phyloP scores from a whole-genome alignment of 2,888 invertebrate genomes.

The Rotaria socialis region DNA sequence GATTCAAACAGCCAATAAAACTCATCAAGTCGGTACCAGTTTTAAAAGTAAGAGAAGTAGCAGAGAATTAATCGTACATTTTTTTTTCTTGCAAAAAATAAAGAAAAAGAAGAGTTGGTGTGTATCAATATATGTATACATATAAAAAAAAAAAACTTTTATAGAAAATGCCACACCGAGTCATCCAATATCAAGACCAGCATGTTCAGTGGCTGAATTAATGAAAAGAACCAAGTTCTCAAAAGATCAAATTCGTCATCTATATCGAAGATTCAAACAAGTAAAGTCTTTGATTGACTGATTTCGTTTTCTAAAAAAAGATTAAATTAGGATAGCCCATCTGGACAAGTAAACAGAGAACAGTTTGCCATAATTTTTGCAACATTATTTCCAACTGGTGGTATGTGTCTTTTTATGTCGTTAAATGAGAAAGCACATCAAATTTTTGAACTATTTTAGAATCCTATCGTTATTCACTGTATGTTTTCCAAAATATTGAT shows the following conservation, averaged over 20 bases:
- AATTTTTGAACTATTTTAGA: neutral
- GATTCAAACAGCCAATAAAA: neutral
- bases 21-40: neutral
- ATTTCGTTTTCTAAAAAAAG: neutral
- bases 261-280: constrained; percentile 28
- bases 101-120: neutral
- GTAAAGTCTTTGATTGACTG: neutral
- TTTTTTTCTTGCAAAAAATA: neutral
- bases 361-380: neutral
- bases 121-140: neutral
- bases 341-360: neutral
- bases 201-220: neutral
- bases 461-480: neutral
- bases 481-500: constrained; percentile 33
- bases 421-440: neutral
- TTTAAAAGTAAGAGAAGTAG: neutral
- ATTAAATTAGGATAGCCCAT: neutral
- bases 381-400: constrained; percentile 27
- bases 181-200: neutral
- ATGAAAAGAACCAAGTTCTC: neutral
- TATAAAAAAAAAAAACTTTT: neutral
- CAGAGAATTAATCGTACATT: neutral
- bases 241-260: constrained; percentile 2
- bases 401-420: neutral
- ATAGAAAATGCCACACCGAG: neutral